Evolutionary conservation across 2,797 vertebrate species (phyloP).

Genomic region (Sebastes variabilis): DNA sequence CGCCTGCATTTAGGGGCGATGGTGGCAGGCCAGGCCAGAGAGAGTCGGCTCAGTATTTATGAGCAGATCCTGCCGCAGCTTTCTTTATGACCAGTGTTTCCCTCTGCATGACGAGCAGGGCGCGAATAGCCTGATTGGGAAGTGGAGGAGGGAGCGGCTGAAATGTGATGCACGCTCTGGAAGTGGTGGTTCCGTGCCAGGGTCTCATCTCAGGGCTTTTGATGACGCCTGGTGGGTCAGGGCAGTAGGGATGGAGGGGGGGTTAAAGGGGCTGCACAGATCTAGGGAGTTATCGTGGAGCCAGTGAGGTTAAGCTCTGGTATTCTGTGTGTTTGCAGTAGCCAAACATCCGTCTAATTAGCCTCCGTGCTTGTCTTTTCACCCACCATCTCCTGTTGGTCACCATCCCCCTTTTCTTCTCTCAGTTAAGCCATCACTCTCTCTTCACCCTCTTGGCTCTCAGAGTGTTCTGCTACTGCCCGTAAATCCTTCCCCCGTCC

Average conservation of each 20-base stretch:
- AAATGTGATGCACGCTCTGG: conserved; percentile 40
- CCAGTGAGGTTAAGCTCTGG: conserved; percentile 28
- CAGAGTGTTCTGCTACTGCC: conserved; percentile 1
- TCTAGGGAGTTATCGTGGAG: conserved; percentile 6
- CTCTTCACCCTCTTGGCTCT: conserved; percentile 28
- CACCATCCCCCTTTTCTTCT: not conserved
- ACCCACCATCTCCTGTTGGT: not conserved
- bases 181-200: conserved; percentile 32
- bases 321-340: conserved; percentile 43
- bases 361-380: not conserved
- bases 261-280: conserved; percentile 14
- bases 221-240: conserved; percentile 42
- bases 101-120: conserved; percentile 54
- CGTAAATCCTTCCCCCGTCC: conserved; percentile 48
- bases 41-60: conserved; percentile 55
- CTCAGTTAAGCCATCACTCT: not conserved
- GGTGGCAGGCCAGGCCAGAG: conserved; percentile 36
- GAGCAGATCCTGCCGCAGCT: conserved; percentile 33
- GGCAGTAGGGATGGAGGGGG: not conserved
- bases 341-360: conserved; percentile 41
- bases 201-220: conserved; percentile 44
- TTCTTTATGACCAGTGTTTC: conserved; percentile 69
- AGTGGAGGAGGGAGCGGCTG: not conserved
- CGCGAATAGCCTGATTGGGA: conserved; percentile 27
- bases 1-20: conserved; percentile 42